Evolutionary conservation across 2,888 invertebrate genomes (phyloP).

Genomic region (Geotrupes spiniger): DNA sequence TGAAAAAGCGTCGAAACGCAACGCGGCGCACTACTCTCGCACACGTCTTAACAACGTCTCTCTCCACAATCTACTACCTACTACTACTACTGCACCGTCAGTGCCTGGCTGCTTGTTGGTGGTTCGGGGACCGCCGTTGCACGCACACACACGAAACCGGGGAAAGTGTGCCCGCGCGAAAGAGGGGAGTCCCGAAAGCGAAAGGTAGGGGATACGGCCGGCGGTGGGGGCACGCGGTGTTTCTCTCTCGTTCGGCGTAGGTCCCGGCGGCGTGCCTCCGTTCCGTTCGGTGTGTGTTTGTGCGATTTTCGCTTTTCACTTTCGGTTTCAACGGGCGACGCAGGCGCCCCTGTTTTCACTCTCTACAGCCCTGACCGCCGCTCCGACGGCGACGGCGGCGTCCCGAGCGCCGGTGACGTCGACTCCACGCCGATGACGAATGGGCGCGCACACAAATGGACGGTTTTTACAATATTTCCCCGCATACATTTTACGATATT

Average conservation of each 20-base stretch:
- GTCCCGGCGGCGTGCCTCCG: slow-evolving; percentile 7
- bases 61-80: slow-evolving; percentile 57
- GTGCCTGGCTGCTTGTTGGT: too few relatives aligned
- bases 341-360: slow-evolving; percentile 46
- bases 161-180: slow-evolving; percentile 43
- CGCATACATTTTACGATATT: too few relatives aligned
- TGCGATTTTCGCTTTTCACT: slow-evolving; percentile 48
- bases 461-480: too few relatives aligned
- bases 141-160: slow-evolving; percentile 59
- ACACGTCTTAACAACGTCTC: slow-evolving; percentile 47
- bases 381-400: slow-evolving; percentile 18
- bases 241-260: slow-evolving; percentile 11
- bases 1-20: too few relatives aligned
- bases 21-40: too few relatives aligned
- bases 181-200: slow-evolving; percentile 58
- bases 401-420: slow-evolving; percentile 12
- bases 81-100: too few relatives aligned
- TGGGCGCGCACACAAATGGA: not conserved
- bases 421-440: not conserved
- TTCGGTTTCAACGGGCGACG: slow-evolving; percentile 49
- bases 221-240: slow-evolving; percentile 27
- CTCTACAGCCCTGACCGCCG: slow-evolving; percentile 47
- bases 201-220: slow-evolving; percentile 62
- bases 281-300: slow-evolving; percentile 8
- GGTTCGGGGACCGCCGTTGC: slow-evolving; percentile 46